Percentiles rank a stretch among this genome's conserved stretches.
These are phyloP conservation scores for Pithys albifrons DNA, from an alignment of 2,113 vertebrate species.

Conservation along the genomic window DNA sequence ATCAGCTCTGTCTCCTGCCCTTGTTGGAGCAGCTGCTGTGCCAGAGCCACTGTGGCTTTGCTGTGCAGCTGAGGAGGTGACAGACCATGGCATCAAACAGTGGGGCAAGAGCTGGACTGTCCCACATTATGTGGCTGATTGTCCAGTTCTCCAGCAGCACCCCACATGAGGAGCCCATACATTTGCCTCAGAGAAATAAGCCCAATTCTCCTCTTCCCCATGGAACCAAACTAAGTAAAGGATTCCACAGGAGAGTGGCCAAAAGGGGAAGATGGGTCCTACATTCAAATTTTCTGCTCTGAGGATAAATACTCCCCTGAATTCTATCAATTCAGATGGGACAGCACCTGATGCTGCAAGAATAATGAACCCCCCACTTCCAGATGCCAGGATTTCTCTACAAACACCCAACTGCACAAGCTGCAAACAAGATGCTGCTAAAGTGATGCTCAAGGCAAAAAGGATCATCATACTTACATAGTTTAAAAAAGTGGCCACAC, in stretches of 20 bases:
- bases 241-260: not conserved
- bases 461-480: conserved; percentile 91
- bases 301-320: not conserved
- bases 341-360: conserved; percentile 43
- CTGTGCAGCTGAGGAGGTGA: not conserved
- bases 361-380: not conserved
- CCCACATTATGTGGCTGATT: not conserved
- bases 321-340: not conserved
- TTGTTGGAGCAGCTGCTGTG: not conserved
- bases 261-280: not conserved
- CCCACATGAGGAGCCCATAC: not conserved
- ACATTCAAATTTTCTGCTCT: not conserved
- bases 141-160: not conserved
- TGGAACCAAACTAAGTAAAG: not conserved
- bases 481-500: conserved; percentile 97
- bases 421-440: not conserved
- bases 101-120: not conserved
- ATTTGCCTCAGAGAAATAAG: not conserved
- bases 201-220: not conserved
- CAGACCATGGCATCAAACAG: conserved; percentile 6
- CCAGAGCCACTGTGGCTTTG: not conserved
- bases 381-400: not conserved
- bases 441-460: not conserved
- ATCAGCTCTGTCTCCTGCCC: not conserved
- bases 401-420: not conserved